Evolutionary conservation across 2,888 invertebrate genomes (phyloP), one percentile per base, ranked within the genome.

Genomic region (Caenorhabditis japonica): DNA sequence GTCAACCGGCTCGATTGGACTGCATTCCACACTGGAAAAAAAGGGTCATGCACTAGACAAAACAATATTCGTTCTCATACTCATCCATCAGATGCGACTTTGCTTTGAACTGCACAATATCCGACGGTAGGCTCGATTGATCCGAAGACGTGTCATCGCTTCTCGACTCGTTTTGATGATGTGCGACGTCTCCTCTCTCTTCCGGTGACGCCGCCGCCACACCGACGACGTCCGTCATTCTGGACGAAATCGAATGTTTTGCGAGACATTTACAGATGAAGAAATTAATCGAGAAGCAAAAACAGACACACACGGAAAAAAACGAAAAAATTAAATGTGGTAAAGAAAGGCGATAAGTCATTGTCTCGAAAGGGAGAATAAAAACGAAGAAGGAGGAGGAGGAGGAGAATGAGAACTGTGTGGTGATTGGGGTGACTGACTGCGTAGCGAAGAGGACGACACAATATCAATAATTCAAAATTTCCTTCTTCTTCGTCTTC

Each of bases 391-490:
- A 19, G 43, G 43, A 23, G 15, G 8, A 23, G 23, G 21, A 43
- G 21, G 21, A 39, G 10, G 33, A 49, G 19, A n/a, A 25, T 43
- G 21, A 43, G 58, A 58, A 58, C 47, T 58, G 58, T 58, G 27
- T 36, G 38, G 44, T 44, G 23, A 12, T 15, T 21, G 33, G 44
- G 56, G 56, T 56, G 44, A 56, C 56, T 46, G 56, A 49, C 15
- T 34, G 49, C 17, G 10, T 17, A 17, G 34, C 17, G 23, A 17
- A 36, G 34, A 27, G 34, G 39, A 56, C 34, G 25, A 13, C 21
- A 66, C 66, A 56, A 66, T 66, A 66, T 66, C 66, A 66, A 66
- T 66, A 66, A 66, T 66, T 66, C 66, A 56, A 66, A 66, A 66
- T 61, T 51, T 60, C 41, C 59, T 46, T 19, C 44, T 34, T 46